A percentile compares a stretch with the other conserved stretches of the same genome.
Evolutionary conservation across 1,140 invertebrate genomes (phyloP).

Genomic region (Linepithema humile): DNA sequence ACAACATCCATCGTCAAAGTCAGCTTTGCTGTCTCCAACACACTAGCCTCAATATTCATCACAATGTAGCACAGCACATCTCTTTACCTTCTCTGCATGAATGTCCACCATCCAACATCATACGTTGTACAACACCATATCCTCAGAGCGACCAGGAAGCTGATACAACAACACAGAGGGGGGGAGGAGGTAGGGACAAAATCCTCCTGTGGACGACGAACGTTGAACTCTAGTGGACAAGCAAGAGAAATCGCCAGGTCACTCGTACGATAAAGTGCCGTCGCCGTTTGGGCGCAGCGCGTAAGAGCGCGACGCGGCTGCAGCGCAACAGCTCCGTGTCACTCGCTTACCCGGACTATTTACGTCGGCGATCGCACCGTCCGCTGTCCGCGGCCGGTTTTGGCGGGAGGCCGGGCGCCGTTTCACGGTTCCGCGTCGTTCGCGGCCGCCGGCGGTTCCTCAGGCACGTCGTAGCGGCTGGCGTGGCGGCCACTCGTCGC

Average conservation of each 20-base stretch:
- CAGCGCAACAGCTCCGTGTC: constrained; percentile 52
- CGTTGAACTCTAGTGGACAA: constrained; percentile 38
- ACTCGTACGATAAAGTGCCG: background rate
- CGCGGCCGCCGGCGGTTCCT: constrained; percentile 6
- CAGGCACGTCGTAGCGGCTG: background rate
- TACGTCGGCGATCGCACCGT: constrained; percentile 69
- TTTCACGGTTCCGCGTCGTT: constrained; percentile 31
- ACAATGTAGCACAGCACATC: background rate
- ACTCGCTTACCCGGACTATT: constrained; percentile 76
- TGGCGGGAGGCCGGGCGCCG: constrained; percentile 67
- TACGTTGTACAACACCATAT: constrained; percentile 62
- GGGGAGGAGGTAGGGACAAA: background rate
- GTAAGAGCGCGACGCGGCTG: background rate
- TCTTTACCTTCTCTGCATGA: constrained; percentile 62
- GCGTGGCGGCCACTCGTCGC: constrained; percentile 20
- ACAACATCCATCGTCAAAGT: background rate
- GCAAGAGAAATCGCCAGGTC: constrained; percentile 45
- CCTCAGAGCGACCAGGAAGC: constrained; percentile 26
- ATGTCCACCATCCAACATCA: constrained; percentile 69
- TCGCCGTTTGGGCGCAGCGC: background rate
- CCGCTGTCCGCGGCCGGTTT: constrained; percentile 63
- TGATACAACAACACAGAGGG: constrained; percentile 12
- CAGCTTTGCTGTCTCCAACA: background rate
- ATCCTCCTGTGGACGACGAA: constrained; percentile 41
- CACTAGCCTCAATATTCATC: background rate